These are phyloP conservation scores for Drosophila subsilvestris DNA, from an alignment of 2,888 invertebrate species.

Conservation along the genomic window DNA sequence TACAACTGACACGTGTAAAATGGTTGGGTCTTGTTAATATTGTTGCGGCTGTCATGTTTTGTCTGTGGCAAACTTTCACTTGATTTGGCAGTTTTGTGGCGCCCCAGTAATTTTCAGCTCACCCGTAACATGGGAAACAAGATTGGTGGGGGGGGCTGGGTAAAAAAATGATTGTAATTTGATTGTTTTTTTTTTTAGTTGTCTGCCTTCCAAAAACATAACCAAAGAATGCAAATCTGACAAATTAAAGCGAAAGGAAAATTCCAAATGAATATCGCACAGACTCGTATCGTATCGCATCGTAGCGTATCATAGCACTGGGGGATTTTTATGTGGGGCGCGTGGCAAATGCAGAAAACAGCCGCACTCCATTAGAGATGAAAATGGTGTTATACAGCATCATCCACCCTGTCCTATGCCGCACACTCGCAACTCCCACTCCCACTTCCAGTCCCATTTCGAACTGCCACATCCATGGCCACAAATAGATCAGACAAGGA, in stretches of 20 bases:
- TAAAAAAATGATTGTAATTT: not conserved
- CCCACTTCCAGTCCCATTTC: too few species aligned
- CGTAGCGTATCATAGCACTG: not conserved
- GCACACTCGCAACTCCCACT: too few species aligned
- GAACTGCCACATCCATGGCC: conserved; percentile 35
- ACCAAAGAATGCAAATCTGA: conserved; percentile 11
- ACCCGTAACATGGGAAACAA: conserved; percentile 37
- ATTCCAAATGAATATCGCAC: conserved; percentile 10
- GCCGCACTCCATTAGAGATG: conserved; percentile 68
- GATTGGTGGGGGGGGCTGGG: not conserved
- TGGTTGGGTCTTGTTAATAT: conserved; percentile 66
- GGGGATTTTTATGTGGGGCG: conserved; percentile 42
- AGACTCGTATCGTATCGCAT: not conserved
- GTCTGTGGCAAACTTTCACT: conserved; percentile 69
- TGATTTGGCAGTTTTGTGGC: conserved; percentile 65
- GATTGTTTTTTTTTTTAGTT: not conserved
- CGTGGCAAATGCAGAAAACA: conserved; percentile 35
- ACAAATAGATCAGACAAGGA: conserved; percentile 52
- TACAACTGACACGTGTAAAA: conserved; percentile 47
- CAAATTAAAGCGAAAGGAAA: conserved; percentile 19
- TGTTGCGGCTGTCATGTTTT: conserved; percentile 47
- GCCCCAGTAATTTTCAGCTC: conserved; percentile 52
- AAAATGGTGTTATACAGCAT: conserved; percentile 63
- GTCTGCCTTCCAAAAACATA: conserved; percentile 1
- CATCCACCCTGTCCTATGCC: conserved; percentile 35